Conservation (phyloP, 2,888 invertebrate genomes). For the Periphyllus acericola region DNA sequence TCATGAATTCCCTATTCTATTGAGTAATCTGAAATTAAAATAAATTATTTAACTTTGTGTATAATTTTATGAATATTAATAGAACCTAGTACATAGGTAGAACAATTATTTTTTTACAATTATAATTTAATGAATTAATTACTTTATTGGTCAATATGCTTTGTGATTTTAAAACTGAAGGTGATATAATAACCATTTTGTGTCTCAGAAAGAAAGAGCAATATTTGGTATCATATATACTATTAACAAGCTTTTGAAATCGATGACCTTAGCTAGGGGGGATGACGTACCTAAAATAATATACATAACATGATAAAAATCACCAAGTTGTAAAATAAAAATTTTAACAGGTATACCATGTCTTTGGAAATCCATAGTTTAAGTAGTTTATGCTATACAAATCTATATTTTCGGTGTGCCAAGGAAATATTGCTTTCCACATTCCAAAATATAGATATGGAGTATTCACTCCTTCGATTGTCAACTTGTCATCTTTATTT, state of each 20-base stretch:
- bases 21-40: conserved; percentile 80
- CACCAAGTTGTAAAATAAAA: no score
- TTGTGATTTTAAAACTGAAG: conserved; percentile 89
- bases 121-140: no score
- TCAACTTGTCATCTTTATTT: conserved; percentile 92
- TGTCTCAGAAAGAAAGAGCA: conserved; percentile 93
- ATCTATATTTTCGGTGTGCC: conserved; percentile 99
- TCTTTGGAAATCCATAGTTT: conserved; percentile 97
- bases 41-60: no score
- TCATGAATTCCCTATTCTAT: conserved; percentile 96
- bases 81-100: no score
- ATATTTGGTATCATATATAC: conserved; percentile 81
- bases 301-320: no score
- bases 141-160: conserved; percentile 95
- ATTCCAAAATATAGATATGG: conserved; percentile 99
- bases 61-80: no score
- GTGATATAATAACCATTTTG: no score
- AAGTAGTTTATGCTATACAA: conserved; percentile 98
- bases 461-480: conserved; percentile 98
- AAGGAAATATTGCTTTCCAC: conserved; percentile 99
- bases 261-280: conserved; percentile 94
- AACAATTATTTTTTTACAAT: no score
- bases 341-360: conserved; percentile 71
- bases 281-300: conserved; percentile 80
- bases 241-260: conserved; percentile 95